These are phyloP conservation scores for Drosophila lutescens DNA, from an alignment of 2,888 invertebrate genomes.

Conservation along the genomic window DNA sequence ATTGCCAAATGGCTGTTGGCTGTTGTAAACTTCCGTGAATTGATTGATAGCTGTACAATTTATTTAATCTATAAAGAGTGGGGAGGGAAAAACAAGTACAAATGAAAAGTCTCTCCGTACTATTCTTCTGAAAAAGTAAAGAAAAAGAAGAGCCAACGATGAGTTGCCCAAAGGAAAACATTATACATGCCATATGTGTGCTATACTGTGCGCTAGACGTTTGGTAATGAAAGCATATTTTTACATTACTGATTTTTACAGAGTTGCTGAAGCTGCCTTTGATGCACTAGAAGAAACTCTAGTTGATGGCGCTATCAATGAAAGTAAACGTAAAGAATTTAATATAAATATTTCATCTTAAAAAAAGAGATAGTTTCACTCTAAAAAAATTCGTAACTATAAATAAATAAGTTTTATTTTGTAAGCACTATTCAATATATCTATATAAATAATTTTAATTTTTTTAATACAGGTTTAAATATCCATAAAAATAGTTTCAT, in stretches of 20 bases:
- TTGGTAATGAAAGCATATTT: conserved; percentile 78
- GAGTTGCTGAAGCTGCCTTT: conserved; percentile 18
- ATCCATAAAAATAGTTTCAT: too few species aligned
- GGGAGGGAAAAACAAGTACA: conserved; percentile 15
- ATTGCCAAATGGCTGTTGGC: conserved; percentile 9
- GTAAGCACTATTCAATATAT: too few species aligned
- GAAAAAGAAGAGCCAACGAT: background rate
- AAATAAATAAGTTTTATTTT: too few species aligned
- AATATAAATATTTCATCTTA: too few species aligned
- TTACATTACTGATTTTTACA: conserved; percentile 63
- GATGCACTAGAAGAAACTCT: conserved; percentile 6
- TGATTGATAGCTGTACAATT: conserved; percentile 58
- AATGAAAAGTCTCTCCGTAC: conserved; percentile 29
- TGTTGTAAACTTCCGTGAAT: conserved; percentile 54
- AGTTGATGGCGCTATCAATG: too few species aligned
- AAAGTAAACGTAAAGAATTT: background rate
- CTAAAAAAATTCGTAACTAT: too few species aligned
- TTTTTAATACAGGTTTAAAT: too few species aligned
- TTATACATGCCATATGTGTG: conserved; percentile 51
- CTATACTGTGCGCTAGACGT: conserved; percentile 55
- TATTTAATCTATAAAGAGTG: conserved; percentile 30
- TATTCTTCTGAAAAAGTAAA: conserved; percentile 11
- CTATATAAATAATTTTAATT: too few species aligned
- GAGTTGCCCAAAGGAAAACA: conserved; percentile 31
- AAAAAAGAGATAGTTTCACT: too few species aligned